A percentile compares a stretch with the other conserved stretches of the same genome.
Conservation (phyloP, 2,888 invertebrate genomes). For the Sphaerophoria taeniata region DNA sequence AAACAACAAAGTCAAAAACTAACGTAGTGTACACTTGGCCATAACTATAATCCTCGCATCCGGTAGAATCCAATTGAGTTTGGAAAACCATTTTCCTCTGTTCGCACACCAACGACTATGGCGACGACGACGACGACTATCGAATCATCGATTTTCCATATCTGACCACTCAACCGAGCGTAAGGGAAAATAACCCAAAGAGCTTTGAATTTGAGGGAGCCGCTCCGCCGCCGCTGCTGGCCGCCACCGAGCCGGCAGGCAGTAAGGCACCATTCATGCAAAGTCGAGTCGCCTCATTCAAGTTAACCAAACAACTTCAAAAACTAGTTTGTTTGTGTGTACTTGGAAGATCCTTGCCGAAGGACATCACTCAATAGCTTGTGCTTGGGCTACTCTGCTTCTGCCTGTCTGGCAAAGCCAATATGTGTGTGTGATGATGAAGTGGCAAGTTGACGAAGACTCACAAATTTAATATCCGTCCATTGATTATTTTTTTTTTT, state of each 20-base stretch:
- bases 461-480: constrained; percentile 68
- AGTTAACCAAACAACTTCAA: constrained; percentile 37
- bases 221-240: neutral
- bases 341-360: constrained; percentile 9
- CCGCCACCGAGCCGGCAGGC: neutral
- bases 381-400: neutral
- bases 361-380: constrained; percentile 44
- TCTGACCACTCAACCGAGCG: constrained; percentile 46
- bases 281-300: constrained; percentile 30
- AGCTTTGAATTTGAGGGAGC: neutral
- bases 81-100: constrained; percentile 30
- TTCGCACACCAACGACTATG: neutral
- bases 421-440: constrained; percentile 47
- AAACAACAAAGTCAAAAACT: neutral
- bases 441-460: constrained; percentile 44
- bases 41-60: constrained; percentile 40
- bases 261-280: neutral
- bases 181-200: constrained; percentile 5
- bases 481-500: constrained; percentile 58
- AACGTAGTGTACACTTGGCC: neutral
- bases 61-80: constrained; percentile 43
- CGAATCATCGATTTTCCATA: constrained; percentile 52
- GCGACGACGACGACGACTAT: constrained; percentile 9
- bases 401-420: neutral
- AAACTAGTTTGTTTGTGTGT: constrained; percentile 34